phyloP scores from a whole-genome alignment of 2,113 vertebrate genomes.

The Origma solitaria region DNA sequence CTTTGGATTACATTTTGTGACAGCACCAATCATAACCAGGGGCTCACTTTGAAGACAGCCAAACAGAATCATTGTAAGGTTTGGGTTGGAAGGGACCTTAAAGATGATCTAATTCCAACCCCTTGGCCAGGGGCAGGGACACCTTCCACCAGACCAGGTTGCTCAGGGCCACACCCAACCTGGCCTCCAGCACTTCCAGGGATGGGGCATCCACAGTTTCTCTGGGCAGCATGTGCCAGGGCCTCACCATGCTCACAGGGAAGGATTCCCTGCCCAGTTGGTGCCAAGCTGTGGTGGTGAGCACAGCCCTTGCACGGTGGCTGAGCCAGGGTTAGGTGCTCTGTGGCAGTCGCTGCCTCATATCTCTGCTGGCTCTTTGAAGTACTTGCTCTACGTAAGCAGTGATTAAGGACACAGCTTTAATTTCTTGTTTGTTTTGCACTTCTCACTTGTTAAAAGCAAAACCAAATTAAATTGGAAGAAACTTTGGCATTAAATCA shows the following conservation, averaged over 20 bases:
- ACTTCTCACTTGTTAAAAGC: background rate
- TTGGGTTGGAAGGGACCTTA: background rate
- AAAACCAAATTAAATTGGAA: background rate
- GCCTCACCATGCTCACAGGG: background rate
- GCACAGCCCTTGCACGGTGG: background rate
- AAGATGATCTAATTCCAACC: background rate
- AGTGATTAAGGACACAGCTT: background rate
- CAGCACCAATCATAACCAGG: background rate
- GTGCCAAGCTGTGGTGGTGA: background rate
- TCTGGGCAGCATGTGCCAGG: background rate
- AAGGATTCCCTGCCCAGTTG: background rate
- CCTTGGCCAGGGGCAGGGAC: background rate
- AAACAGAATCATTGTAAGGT: background rate
- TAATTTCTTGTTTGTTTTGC: background rate
- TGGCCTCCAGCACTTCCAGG: background rate
- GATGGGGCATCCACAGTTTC: background rate
- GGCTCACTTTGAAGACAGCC: background rate
- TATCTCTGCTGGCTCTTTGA: background rate
- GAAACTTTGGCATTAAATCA: background rate
- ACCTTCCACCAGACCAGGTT: background rate
- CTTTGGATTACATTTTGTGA: background rate
- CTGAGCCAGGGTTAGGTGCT: background rate
- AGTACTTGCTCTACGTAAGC: accelerated
- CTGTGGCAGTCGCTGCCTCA: accelerated
- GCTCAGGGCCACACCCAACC: background rate